Conservation (phyloP, 1,140 invertebrate species). For the Trachelipus rathkii region DNA sequence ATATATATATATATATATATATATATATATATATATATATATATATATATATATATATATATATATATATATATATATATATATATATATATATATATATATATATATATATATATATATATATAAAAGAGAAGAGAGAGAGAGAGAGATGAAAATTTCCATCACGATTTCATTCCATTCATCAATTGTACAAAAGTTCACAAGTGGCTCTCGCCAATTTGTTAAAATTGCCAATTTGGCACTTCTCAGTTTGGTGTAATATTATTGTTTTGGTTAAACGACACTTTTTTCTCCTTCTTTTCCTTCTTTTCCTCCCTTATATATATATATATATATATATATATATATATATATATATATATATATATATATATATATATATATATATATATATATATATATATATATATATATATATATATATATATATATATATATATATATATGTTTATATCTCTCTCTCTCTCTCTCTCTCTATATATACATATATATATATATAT, state of each 20-base stretch:
- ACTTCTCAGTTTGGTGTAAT: neutral
- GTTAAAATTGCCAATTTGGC: neutral
- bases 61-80: neutral
- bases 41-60: no score
- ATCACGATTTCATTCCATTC: neutral
- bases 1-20: no score
- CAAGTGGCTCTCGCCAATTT: neutral
- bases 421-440: slow-evolving; percentile 5
- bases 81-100: neutral
- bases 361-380: neutral
- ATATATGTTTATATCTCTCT: neutral
- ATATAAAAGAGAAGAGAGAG: no score
- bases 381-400: slow-evolving; percentile 5
- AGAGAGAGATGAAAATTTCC: neutral
- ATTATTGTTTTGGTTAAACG: neutral
- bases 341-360: slow-evolving; percentile 5
- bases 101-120: neutral
- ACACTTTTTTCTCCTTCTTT: neutral
- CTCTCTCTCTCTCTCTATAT: neutral
- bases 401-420: slow-evolving; percentile 5
- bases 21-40: no score
- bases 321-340: slow-evolving; percentile 5
- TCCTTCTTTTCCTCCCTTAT: no score
- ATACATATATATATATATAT: neutral
- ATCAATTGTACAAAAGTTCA: neutral